phyloP scores from a whole-genome alignment of 2,113 vertebrate species.

The Periophthalmodon schlosseri region DNA sequence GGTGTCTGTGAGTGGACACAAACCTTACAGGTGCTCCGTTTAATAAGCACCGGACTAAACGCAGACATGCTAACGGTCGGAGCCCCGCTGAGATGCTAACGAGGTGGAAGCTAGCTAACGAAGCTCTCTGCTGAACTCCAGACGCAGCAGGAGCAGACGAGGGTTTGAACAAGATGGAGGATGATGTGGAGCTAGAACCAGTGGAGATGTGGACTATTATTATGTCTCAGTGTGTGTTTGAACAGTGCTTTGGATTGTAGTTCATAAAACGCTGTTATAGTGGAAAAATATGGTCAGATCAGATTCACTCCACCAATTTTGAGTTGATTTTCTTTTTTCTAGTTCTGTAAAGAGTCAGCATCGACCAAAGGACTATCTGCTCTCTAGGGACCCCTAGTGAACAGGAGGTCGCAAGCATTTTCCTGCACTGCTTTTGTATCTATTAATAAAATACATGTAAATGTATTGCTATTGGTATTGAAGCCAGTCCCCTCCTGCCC shows the following conservation, averaged over 20 bases:
- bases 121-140: conserved; percentile 13
- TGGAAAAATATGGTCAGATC: no score
- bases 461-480: no score
- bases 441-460: no score
- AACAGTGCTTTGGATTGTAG: not conserved
- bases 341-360: no score
- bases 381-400: no score
- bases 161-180: not conserved
- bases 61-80: not conserved
- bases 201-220: not conserved
- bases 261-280: no score
- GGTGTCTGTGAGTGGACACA: conserved; percentile 10
- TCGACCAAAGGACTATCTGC: no score
- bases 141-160: conserved; percentile 28
- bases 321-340: no score
- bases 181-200: not conserved
- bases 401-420: no score
- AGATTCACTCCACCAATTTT: no score
- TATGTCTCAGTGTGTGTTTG: not conserved
- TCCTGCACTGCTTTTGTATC: no score
- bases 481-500: no score
- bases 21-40: conserved; percentile 48
- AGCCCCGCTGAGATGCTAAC: conserved; percentile 41
- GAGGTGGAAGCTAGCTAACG: conserved; percentile 41
- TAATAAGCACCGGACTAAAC: conserved; percentile 50